Conservation (phyloP, 2,113 vertebrate genomes). For the Anas platyrhynchos region DNA sequence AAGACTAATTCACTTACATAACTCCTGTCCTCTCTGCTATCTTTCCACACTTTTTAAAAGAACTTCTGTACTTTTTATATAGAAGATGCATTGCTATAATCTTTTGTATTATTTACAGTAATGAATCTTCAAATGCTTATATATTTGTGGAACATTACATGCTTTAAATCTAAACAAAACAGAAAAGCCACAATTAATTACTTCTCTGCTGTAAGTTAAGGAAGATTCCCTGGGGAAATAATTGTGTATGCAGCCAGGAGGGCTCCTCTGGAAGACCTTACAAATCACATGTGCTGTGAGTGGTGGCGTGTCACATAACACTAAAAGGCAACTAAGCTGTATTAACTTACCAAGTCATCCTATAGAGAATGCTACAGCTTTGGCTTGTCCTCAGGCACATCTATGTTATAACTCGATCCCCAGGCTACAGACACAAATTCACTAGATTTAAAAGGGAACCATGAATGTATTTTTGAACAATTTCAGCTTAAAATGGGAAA, state of each 20-base stretch:
- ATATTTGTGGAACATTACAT: not conserved
- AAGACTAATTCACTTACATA: not conserved
- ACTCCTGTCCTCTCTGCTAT: not conserved
- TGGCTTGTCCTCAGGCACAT: not conserved
- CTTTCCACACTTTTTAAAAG: not conserved
- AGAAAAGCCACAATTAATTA: not conserved
- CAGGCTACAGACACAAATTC: not conserved
- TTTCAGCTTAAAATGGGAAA: not conserved
- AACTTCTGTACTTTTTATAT: not conserved
- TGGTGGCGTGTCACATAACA: not conserved
- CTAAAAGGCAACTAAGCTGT: not conserved
- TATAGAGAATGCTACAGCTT: not conserved
- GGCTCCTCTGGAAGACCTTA: not conserved
- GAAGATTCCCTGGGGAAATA: not conserved
- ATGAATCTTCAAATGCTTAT: not conserved
- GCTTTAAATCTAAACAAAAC: not conserved
- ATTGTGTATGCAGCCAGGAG: not conserved
- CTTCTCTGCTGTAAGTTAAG: not conserved
- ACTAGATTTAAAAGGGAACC: not conserved
- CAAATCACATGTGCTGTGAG: accelerated
- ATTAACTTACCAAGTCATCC: not conserved
- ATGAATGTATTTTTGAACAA: not conserved
- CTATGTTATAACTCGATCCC: not conserved
- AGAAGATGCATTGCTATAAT: not conserved
- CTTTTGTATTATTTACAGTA: not conserved